Percentiles rank a stretch among this genome's conserved stretches.
phyloP scores from a whole-genome alignment of 2,888 invertebrate species.

The Tipula unca region DNA sequence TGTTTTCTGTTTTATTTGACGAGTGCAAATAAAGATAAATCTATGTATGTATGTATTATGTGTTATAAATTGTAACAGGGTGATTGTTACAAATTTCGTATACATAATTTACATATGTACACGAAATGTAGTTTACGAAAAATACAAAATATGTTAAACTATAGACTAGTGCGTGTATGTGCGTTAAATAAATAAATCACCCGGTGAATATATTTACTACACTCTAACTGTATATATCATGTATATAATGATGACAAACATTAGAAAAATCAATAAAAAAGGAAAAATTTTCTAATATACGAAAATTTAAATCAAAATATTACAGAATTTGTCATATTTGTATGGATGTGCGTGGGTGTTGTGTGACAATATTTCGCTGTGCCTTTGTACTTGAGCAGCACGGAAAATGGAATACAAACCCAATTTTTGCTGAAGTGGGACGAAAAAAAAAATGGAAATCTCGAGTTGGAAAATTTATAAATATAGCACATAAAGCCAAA shows the following conservation, averaged over 20 bases:
- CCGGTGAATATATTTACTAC: not conserved
- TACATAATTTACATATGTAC: not conserved
- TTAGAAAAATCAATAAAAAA: conserved; percentile 9
- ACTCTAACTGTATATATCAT: not conserved
- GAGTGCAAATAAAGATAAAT: not conserved
- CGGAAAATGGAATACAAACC: not conserved
- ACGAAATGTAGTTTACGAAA: too few species aligned
- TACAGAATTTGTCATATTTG: not conserved
- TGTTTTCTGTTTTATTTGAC: not conserved
- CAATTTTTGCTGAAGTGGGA: not conserved
- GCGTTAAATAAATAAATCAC: not conserved
- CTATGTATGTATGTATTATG: not conserved
- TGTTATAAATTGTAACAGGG: not conserved
- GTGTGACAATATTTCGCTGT: not conserved
- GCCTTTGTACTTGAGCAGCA: not conserved
- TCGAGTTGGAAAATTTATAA: not conserved
- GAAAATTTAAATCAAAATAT: conserved; percentile 1
- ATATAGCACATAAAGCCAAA: not conserved
- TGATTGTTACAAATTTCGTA: not conserved
- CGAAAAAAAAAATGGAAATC: not conserved
- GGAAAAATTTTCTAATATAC: not conserved
- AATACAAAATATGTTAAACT: too few species aligned
- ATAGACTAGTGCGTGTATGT: too few species aligned
- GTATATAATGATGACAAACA: not conserved
- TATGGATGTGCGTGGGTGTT: not conserved